Evolutionary conservation across 2,113 vertebrate genomes (phyloP), one percentile per base, ranked within the genome.

Genomic region (Dicerorhinus sumatrensis): DNA sequence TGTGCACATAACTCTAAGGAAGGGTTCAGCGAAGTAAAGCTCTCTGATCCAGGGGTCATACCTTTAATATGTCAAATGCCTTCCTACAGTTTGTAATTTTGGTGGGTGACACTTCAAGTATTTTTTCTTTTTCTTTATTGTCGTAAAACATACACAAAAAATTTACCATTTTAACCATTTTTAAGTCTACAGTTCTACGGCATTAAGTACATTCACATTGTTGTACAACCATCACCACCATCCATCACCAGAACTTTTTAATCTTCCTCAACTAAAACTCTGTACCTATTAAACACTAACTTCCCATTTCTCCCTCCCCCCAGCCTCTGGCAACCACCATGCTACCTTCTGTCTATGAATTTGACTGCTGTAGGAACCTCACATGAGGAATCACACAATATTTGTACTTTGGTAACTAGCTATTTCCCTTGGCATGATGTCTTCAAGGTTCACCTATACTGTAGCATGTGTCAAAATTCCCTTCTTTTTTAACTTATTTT

Each of bases 71-170:
- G 5, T 56, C 87, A 69, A 95, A 89, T 60, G 42, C 33, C 39
- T 89, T 80, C 23, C 54, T 82, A 23, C 1, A 60, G 6, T 88
- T 73, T 62, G 0, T 82, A 79, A 85, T 60, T 69, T 54, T 31
- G 27, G 42, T 18, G 29, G 29, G 12, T 39, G n/a, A 73, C 29
- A 73, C 31, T 48, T 93, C 42, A 87, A 67, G 25, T 62, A n/a
- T 42, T 65, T 36, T 62, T 29, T n/a, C 51, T 31, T 8, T 65
- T 75, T 51, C 80, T 18, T 39, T 51, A 81, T 4, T 83, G 23
- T 42, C 8, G 51, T 62, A 87, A 94, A 89, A 94, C 65, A 73
- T 16, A 96, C 13, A 82, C 16, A 27, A 63, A 89, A 96, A 88
- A 39, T 13, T 65, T 48, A 67, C 33, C 73, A 62, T 62, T 81